Evolutionary conservation across 2,113 vertebrate genomes (phyloP).

Genomic region (Theristicus caerulescens): DNA sequence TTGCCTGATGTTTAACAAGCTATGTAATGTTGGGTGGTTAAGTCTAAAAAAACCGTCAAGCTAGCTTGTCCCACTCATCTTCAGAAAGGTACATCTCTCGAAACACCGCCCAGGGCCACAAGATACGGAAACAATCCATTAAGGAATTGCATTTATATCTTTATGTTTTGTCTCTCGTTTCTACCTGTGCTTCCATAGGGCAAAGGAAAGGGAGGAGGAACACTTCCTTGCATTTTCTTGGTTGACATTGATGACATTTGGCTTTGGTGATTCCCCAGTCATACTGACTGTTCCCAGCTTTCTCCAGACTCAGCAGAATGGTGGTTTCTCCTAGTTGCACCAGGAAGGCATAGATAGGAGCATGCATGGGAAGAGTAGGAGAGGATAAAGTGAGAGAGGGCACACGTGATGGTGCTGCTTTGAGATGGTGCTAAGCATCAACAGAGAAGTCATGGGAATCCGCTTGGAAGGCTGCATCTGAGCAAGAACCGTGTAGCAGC

Average conservation of each 20-base stretch:
- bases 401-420: not conserved
- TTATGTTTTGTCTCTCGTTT: not conserved
- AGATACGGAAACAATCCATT: not conserved
- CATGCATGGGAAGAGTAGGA: not conserved
- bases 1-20: not conserved
- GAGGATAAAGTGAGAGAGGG: too few relatives aligned
- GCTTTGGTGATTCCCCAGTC: not conserved
- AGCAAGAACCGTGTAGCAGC: not conserved
- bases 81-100: not conserved
- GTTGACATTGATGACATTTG: not conserved
- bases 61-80: not conserved
- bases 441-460: not conserved
- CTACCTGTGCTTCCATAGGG: not conserved
- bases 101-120: not conserved
- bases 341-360: not conserved
- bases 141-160: not conserved
- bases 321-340: not conserved
- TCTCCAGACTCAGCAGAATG: not conserved
- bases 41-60: not conserved
- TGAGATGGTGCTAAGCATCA: not conserved
- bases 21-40: not conserved
- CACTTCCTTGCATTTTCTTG: not conserved
- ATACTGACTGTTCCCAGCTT: not conserved
- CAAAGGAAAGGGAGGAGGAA: not conserved
- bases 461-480: not conserved